A percentile compares a stretch with the other conserved stretches of the same genome.
These are phyloP conservation scores for Nothura maculosa DNA, from an alignment of 2,797 vertebrate species.

Conservation along the genomic window DNA sequence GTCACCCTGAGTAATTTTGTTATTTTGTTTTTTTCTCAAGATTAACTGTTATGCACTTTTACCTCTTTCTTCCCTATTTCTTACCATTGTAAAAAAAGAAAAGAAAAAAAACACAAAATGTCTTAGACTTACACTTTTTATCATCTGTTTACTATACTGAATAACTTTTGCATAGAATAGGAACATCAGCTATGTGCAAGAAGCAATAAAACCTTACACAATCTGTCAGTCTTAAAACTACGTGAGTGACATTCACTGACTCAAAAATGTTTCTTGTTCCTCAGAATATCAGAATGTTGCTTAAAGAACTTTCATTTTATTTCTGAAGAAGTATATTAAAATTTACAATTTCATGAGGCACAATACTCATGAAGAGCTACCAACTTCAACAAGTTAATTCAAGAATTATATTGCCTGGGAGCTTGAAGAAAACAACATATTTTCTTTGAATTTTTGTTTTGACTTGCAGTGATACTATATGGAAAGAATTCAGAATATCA, in stretches of 20 bases:
- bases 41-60: background rate
- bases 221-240: background rate
- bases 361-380: background rate
- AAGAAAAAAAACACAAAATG: background rate
- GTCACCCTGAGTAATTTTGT: background rate
- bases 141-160: background rate
- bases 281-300: background rate
- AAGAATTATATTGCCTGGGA: background rate
- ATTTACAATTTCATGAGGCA: background rate
- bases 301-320: background rate
- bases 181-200: background rate
- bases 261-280: background rate
- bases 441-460: background rate
- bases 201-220: background rate
- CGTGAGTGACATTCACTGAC: background rate
- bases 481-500: background rate
- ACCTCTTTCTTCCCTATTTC: background rate
- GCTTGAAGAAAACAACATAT: background rate
- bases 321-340: background rate
- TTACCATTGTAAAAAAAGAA: background rate
- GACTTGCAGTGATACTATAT: background rate
- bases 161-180: constrained; percentile 20
- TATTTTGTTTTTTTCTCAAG: background rate
- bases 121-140: background rate
- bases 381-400: background rate